A percentile compares a stretch with the other conserved stretches of the same genome.
Conservation (phyloP, 2,797 vertebrate genomes). For the Saxicola maurus region DNA sequence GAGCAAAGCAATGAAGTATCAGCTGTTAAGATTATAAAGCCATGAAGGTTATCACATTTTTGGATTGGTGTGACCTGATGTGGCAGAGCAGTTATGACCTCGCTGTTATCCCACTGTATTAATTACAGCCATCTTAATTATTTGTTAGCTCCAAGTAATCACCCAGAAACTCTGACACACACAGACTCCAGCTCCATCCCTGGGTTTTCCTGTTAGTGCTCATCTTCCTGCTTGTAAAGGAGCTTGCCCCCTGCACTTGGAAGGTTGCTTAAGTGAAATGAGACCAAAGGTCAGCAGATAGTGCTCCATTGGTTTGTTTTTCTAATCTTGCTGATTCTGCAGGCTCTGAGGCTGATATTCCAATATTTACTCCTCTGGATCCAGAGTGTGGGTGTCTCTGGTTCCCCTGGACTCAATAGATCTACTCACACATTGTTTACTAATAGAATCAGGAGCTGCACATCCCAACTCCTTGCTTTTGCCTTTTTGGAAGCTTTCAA, state of each 20-base stretch:
- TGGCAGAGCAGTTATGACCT: neutral
- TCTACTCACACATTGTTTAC: neutral
- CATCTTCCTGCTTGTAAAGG: neutral
- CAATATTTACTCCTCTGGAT: neutral
- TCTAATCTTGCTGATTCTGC: neutral
- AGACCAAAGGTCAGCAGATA: slow-evolving; percentile 35
- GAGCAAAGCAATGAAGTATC: neutral
- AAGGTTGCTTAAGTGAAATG: neutral
- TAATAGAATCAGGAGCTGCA: neutral
- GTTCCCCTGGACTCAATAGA: neutral
- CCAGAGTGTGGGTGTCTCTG: neutral
- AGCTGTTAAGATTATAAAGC: neutral
- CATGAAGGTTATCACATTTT: neutral
- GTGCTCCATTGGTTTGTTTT: neutral
- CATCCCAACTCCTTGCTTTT: neutral
- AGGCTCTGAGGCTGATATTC: neutral
- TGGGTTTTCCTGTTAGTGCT: neutral
- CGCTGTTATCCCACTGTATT: neutral
- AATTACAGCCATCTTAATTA: neutral
- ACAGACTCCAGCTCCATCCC: neutral
- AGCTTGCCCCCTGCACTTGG: neutral
- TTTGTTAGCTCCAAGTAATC: neutral
- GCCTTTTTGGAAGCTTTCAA: neutral
- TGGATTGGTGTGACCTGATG: neutral
- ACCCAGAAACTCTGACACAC: neutral